These are phyloP conservation scores for Pitangus sulphuratus DNA, from an alignment of 2,797 vertebrate species.

Conservation along the genomic window DNA sequence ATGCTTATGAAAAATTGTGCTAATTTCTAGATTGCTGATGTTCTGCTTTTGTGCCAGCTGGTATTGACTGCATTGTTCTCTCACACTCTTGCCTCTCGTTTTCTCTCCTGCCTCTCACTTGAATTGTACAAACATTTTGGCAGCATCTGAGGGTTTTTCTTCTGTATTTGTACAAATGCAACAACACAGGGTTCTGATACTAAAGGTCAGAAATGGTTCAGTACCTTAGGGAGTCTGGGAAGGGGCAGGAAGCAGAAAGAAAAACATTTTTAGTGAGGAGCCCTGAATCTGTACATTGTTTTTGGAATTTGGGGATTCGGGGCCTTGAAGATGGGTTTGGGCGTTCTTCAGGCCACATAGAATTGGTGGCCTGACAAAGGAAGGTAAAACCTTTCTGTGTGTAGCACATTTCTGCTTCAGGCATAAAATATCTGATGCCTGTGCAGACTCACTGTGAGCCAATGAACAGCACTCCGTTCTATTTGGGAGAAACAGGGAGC, in stretches of 20 bases:
- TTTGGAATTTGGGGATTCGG: rapidly evolving
- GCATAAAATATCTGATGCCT: background rate
- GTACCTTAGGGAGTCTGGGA: background rate
- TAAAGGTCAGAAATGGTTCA: background rate
- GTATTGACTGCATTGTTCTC: background rate
- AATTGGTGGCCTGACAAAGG: background rate
- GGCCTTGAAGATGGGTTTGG: background rate
- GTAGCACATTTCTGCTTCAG: background rate
- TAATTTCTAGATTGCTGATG: background rate
- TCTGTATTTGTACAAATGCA: background rate
- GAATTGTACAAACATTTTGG: background rate
- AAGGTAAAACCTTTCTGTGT: background rate
- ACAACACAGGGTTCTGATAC: background rate
- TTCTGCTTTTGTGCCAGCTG: background rate
- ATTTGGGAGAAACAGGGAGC: background rate
- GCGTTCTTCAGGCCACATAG: background rate
- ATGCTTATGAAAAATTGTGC: background rate
- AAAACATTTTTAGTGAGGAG: background rate
- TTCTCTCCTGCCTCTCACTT: background rate
- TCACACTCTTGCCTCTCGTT: background rate
- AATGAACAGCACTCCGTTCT: rapidly evolving
- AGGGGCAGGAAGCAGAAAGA: background rate
- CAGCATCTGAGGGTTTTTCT: background rate
- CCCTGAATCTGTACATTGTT: background rate
- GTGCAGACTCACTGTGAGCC: background rate